Evolutionary conservation across 2,113 vertebrate genomes (phyloP).

Genomic region (Gobio gobio): DNA sequence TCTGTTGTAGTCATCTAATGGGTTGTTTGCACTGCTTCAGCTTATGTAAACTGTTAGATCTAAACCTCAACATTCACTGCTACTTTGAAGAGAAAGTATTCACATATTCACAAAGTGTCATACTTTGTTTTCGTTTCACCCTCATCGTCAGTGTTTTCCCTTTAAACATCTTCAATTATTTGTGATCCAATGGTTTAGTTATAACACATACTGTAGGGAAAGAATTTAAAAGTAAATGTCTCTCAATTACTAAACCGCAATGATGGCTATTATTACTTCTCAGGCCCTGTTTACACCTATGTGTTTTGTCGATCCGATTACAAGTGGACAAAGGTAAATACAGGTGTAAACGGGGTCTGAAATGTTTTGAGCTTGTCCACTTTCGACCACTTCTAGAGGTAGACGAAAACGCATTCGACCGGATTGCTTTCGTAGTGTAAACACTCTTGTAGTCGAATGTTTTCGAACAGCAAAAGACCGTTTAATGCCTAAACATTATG

Average conservation of each 20-base stretch:
- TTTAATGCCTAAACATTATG: too few species aligned
- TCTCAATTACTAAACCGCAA: neutral
- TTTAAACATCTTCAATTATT: slow-evolving; percentile 15
- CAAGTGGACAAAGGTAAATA: too few species aligned
- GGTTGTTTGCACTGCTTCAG: slow-evolving; percentile 3
- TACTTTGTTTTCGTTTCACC: neutral
- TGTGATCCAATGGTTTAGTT: neutral
- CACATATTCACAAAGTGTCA: neutral
- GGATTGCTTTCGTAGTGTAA: too few species aligned
- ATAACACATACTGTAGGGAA: neutral
- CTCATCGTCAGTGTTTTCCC: neutral
- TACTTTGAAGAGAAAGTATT: neutral
- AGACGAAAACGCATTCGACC: too few species aligned
- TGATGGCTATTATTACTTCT: neutral
- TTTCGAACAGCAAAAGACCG: too few species aligned
- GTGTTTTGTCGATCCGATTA: too few species aligned
- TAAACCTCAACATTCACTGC: neutral
- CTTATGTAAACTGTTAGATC: slow-evolving; percentile 15
- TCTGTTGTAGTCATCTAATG: slow-evolving; percentile 21
- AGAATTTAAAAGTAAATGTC: neutral
- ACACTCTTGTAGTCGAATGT: too few species aligned
- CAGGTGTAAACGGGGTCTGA: too few species aligned
- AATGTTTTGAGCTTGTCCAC: too few species aligned
- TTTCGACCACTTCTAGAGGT: too few species aligned
- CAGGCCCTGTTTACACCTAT: too few species aligned